These are phyloP conservation scores for Gorsachius magnificus DNA, from an alignment of 2,797 vertebrate species.

Conservation along the genomic window DNA sequence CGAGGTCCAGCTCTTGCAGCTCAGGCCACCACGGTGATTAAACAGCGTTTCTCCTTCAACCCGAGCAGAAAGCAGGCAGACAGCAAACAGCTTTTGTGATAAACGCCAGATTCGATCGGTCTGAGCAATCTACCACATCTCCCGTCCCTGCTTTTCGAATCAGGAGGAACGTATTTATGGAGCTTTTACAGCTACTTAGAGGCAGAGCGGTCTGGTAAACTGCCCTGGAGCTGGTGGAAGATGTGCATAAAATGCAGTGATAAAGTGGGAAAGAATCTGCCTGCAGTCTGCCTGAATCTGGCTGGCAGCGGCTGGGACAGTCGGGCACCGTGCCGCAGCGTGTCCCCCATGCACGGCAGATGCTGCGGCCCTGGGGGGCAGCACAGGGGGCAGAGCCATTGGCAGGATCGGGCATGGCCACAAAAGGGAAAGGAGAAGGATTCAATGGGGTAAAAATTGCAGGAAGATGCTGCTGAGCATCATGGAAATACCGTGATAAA, in stretches of 20 bases:
- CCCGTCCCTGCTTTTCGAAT: not conserved
- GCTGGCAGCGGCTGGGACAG: not conserved
- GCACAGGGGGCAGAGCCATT: not conserved
- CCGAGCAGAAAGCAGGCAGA: not conserved
- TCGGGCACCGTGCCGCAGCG: fast-evolving
- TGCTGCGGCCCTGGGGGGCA: not conserved
- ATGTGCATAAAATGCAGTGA: not conserved
- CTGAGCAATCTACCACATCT: not conserved
- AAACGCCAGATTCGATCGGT: not conserved
- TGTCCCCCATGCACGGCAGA: not conserved
- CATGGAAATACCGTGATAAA: not conserved
- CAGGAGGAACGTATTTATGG: not conserved
- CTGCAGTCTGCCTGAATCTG: not conserved
- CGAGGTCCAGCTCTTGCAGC: not conserved
- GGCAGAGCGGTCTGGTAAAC: slow-evolving; percentile 14
- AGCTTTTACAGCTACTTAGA: slow-evolving; percentile 20
- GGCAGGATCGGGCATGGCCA: not conserved
- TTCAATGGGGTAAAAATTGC: not conserved
- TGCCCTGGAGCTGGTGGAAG: not conserved
- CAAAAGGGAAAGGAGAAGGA: not conserved
- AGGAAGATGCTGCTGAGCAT: not conserved
- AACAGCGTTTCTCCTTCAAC: not conserved
- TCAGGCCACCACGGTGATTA: fast-evolving
- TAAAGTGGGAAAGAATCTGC: not conserved
- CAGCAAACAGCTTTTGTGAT: not conserved